Percentiles rank a stretch among this genome's conserved stretches.
phyloP scores from a whole-genome alignment of 2,888 invertebrate species.

The Elysia crispata region DNA sequence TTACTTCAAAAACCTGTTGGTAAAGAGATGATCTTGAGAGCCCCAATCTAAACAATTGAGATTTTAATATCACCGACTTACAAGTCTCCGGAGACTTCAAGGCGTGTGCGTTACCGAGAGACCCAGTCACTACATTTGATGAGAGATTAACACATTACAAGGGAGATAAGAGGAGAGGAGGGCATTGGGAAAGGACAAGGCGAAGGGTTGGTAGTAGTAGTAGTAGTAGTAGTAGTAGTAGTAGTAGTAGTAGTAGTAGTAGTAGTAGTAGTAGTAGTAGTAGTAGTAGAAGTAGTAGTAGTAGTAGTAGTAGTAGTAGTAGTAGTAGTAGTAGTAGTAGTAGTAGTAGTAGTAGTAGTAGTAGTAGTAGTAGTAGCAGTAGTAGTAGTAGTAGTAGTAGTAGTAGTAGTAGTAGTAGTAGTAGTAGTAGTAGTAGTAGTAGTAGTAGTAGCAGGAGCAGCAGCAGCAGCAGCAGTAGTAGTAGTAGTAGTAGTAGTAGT shows the following conservation, averaged over 20 bases:
- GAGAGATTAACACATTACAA: no score
- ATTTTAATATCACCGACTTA: no score
- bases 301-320: background rate
- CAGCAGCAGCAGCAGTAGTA: conserved; percentile 27
- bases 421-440: conserved; percentile 37
- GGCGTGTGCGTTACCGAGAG: no score
- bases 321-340: background rate
- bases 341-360: background rate
- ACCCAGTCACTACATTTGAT: no score
- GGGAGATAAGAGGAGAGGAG: no score
- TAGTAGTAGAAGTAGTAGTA: background rate
- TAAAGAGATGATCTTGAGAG: no score
- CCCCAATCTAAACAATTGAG: no score
- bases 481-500: conserved; percentile 37
- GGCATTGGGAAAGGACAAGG: no score
- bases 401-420: conserved; percentile 28
- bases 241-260: background rate
- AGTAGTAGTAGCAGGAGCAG: conserved; percentile 33
- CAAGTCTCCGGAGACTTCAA: no score
- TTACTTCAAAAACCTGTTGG: no score
- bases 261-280: background rate
- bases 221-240: background rate
- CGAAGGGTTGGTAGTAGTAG: background rate
- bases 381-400: conserved; percentile 34
- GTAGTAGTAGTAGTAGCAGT: conserved; percentile 22